Percentiles rank a stretch among this genome's conserved stretches.
Evolutionary conservation across 2,113 vertebrate species (phyloP).

Genomic region (Petaurus breviceps): DNA sequence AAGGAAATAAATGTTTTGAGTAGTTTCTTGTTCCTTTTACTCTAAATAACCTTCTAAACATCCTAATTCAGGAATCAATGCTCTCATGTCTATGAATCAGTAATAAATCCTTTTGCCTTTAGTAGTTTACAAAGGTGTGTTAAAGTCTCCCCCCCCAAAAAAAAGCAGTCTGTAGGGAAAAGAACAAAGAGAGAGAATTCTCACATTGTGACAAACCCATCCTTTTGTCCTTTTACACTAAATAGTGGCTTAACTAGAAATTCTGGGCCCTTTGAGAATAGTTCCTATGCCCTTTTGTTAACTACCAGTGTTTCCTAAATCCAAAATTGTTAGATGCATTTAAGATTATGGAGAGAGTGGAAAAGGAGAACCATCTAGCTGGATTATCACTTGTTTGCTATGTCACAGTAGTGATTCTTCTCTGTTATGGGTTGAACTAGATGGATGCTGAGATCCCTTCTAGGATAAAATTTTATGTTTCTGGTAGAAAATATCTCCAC

Average conservation of each 20-base stretch:
- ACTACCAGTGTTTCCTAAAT: constrained; percentile 2
- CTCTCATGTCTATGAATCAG: background rate
- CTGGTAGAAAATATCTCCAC: background rate
- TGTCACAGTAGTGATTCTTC: background rate
- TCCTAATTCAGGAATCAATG: background rate
- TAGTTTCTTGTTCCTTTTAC: background rate
- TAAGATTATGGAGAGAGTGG: constrained; percentile 33
- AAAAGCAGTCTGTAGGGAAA: background rate
- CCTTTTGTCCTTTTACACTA: constrained; percentile 32
- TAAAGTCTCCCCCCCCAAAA: background rate
- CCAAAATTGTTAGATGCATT: constrained; percentile 6
- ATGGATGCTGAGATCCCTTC: background rate
- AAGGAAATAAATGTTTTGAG: constrained; percentile 26
- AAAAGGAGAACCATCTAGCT: background rate
- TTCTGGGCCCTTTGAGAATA: constrained; percentile 13
- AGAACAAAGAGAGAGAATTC: background rate
- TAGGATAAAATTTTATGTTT: background rate
- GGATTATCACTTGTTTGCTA: background rate
- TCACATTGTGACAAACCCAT: background rate
- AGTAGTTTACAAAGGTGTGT: constrained; percentile 12
- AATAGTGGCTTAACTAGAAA: constrained; percentile 13
- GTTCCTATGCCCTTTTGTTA: background rate
- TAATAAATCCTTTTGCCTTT: background rate
- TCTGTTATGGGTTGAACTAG: background rate
- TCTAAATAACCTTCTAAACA: background rate